Conservation (phyloP, 1,140 invertebrate species). For the Drosophila mojavensis region DNA sequence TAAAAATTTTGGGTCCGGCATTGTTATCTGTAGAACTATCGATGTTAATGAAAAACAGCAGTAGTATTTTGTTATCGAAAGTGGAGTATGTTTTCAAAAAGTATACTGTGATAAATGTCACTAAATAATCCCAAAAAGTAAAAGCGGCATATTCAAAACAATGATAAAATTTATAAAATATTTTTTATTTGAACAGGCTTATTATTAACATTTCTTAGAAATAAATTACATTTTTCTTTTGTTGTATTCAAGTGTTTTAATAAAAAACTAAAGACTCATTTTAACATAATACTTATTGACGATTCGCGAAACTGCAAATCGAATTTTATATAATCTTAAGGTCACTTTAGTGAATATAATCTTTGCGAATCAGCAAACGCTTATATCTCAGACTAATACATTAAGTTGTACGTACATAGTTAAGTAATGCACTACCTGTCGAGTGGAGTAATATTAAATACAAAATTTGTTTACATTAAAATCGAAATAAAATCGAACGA, state of each 20-base stretch:
- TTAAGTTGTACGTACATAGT: conserved; percentile 22
- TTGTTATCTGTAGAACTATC: not conserved
- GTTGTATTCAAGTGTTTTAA: conserved; percentile 1
- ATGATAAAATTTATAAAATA: not conserved
- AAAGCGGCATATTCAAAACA: not conserved
- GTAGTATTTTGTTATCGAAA: conserved; percentile 2
- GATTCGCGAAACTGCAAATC: conserved; percentile 6
- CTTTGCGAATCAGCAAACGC: conserved; percentile 11
- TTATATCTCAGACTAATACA: conserved; percentile 11
- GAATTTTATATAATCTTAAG: conserved; percentile 23
- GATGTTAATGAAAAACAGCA: not conserved
- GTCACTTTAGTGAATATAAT: conserved; percentile 51
- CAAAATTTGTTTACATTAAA: not conserved
- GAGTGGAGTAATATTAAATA: not conserved
- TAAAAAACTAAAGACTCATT: not conserved
- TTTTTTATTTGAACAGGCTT: conserved; percentile 6
- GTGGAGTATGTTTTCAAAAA: too few species aligned
- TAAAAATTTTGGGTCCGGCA: not conserved
- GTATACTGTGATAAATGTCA: too few species aligned
- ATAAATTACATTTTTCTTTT: conserved; percentile 11
- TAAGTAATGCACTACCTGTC: not conserved
- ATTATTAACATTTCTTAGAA: not conserved
- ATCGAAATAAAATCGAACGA: conserved; percentile 14
- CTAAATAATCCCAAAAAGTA: not conserved
- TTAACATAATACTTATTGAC: conserved; percentile 20